Evolutionary conservation across 2,113 vertebrate genomes (phyloP).

Genomic region (Scortum barcoo): DNA sequence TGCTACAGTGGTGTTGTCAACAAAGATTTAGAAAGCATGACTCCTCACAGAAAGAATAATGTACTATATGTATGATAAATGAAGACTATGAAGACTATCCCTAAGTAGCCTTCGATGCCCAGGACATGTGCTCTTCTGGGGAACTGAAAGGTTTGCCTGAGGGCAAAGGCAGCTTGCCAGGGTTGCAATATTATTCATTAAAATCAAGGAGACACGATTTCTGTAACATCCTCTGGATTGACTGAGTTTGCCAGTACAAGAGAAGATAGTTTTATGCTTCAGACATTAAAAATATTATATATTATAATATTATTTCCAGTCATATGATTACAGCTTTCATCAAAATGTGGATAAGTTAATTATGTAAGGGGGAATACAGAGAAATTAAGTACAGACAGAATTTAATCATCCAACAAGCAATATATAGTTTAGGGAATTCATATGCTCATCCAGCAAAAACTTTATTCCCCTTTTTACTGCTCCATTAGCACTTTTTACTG

Average conservation of each 20-base stretch:
- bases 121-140: neutral
- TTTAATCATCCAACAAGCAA: neutral
- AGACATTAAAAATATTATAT: neutral
- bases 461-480: neutral
- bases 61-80: constrained; percentile 6
- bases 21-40: constrained; percentile 16
- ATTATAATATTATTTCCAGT: neutral
- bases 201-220: neutral
- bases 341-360: neutral
- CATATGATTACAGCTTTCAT: neutral
- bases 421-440: neutral
- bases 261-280: neutral
- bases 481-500: neutral
- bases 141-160: neutral
- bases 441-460: neutral
- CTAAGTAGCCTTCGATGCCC: neutral
- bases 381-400: constrained; percentile 19
- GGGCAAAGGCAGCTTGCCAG: constrained; percentile 23
- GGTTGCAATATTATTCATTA: neutral
- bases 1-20: no score
- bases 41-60: neutral
- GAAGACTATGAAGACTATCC: neutral
- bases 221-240: neutral
- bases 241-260: neutral
- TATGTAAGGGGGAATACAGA: neutral